Evolutionary conservation across 2,113 vertebrate species (phyloP), one percentile per base, ranked within the genome.

Genomic region (Notarius quadriscutis): DNA sequence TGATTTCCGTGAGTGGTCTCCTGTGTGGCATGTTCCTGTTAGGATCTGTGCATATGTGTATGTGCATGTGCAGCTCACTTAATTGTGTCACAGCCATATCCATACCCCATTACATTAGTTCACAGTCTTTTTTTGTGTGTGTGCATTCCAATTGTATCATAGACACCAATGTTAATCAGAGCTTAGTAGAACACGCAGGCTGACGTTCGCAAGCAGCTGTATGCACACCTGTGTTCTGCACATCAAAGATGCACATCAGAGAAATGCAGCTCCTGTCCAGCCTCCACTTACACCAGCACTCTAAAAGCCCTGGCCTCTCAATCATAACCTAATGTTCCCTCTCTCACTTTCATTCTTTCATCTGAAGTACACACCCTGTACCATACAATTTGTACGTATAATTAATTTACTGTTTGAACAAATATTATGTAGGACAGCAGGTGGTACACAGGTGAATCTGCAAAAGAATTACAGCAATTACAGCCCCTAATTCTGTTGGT

Each of bases 231-330:
- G 87, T 88, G 87, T 53, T 84, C 15, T 17, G 25, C 75, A 88
- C 87, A 87, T 87, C 86, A 91, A 89, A 91, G 55, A 30, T 75
- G 75, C 69, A 63, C 58, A 87, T 87, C 71, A 78, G 78, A 55
- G 80, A n/a, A 71, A 81, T 78, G 18, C 50, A 48, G 74, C 71
- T 75, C 34, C 65, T 78, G 79, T 71, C 85, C 67, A 81, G 34
- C 84, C 60, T 72, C 67, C 87, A 57, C 87, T 89, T 80, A 87
- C 86, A 77, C 82, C 71, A 48, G 86, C 79, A 89, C 87, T 89
- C 77, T 86, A 86, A 88, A 87, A 87, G 60, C 85, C 85, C 53
- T 86, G 58, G 57, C 84, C 80, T 87, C 55, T 51, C 81, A 86
- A 53, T 77, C 25, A 11, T 84, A 41, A 34, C 72, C 57, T 74